Base-by-base conservation (phyloP, 1,140 invertebrate genomes). In the Plectrocnemia conspersa region DNA sequence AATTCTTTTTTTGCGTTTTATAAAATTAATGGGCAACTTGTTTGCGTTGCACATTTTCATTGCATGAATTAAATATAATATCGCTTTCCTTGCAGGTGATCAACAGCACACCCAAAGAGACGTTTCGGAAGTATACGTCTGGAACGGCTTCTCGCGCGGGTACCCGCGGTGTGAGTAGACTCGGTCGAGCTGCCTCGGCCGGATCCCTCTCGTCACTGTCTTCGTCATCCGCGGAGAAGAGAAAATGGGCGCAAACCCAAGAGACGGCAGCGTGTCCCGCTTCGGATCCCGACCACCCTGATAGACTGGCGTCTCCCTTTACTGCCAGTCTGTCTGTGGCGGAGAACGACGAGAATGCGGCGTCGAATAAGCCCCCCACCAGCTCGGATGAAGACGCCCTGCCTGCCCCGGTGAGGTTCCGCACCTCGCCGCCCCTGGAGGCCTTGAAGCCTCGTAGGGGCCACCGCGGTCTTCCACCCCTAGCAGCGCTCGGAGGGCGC, bases 341-440 rank as follows among this genome's bases (percentile, higher is more conserved):
- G 15, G 68, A 71, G 57, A 73, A 73, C 61, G 69, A 70, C 56
- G 70, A 72, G 58, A 72, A 71, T 56, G 50, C 68, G 62, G 38
- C 55, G 56, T 52, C 67, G 62, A 52, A 56, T 40, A 59, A 24
- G 40, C 35, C 46, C 23, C 73, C 77, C 63, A 69, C 78, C 49
- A 81, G 78, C 54, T 83, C 82, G 25, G 83, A 86, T 64, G 84
- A 86, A 56, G 53, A 56, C 15, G 40, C 69, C 24, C 72, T 79
- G 66, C 80, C 84, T 52, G 82, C 86, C 24, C 91, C 91, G 56
- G 85, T 93, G 54, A 82, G 90, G 72, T 93, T 93, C 75, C 81
- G 90, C 65, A 88, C 89, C 58, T 91, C 89, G 60, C 91, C 91
- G 56, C 91, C 91, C 62, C 78, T 88, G 64, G 87, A 91, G 74